These are phyloP conservation scores for Prenolepis imparis DNA, from an alignment of 2,888 invertebrate species.

Conservation along the genomic window DNA sequence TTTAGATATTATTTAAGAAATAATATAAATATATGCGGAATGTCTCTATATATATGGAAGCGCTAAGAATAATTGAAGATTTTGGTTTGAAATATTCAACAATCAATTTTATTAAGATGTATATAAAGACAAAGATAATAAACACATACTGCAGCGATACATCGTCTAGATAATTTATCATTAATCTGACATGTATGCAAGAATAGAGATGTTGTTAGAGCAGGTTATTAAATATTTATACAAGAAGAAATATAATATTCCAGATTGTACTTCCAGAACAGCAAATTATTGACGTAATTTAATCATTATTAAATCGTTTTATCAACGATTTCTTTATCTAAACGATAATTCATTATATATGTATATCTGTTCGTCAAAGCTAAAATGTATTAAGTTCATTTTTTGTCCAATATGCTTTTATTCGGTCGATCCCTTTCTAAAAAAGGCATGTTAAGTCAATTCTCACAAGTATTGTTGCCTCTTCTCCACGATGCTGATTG, in stretches of 20 bases:
- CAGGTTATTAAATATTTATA: neutral
- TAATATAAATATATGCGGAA: neutral
- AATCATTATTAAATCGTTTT: neutral
- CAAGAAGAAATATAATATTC: neutral
- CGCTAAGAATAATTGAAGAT: neutral
- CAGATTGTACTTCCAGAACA: neutral
- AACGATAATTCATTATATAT: neutral
- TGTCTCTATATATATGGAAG: no score
- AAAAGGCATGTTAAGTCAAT: no score
- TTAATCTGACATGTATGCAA: neutral
- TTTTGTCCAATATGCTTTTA: no score
- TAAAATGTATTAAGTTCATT: no score
- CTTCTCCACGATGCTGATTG: no score
- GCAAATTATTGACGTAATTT: neutral
- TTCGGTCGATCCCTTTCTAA: no score
- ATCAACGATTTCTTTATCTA: neutral
- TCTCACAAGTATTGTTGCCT: no score
- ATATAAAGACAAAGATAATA: neutral
- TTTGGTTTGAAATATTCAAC: neutral
- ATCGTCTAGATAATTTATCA: slow-evolving; percentile 23
- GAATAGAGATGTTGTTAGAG: neutral
- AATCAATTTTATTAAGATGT: neutral
- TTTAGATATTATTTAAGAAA: neutral
- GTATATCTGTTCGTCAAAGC: no score
- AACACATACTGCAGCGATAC: neutral